Percentiles rank a stretch among this genome's conserved stretches.
These are phyloP conservation scores for Pseudonaja textilis DNA, from an alignment of 2,113 vertebrate genomes.

Conservation along the genomic window DNA sequence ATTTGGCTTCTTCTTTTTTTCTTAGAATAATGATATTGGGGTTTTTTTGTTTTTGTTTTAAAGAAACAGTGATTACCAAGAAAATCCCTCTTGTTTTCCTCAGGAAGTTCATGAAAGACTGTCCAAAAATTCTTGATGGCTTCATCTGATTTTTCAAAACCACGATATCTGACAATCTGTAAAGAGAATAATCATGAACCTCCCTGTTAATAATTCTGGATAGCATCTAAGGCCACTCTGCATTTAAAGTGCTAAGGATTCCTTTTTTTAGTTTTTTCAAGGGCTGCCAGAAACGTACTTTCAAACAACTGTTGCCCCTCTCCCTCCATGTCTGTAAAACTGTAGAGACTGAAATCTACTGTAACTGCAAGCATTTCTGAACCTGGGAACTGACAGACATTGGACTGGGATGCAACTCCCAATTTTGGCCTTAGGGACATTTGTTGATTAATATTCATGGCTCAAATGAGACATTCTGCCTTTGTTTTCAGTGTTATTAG, in stretches of 20 bases:
- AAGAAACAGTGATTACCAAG: slow-evolving; percentile 53
- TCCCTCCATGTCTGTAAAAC: neutral
- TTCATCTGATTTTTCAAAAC: slow-evolving; percentile 36
- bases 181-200: slow-evolving; percentile 45
- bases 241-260: neutral
- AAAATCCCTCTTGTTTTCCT: slow-evolving; percentile 68
- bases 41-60: neutral
- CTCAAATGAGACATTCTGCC: neutral
- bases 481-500: neutral
- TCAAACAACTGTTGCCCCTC: neutral
- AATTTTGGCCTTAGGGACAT: neutral
- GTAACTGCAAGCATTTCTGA: neutral
- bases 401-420: neutral
- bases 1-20: neutral
- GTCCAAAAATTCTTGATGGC: slow-evolving; percentile 69
- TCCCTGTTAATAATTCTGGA: slow-evolving; percentile 23
- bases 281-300: neutral
- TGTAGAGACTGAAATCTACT: neutral
- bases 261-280: neutral
- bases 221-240: neutral
- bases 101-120: slow-evolving; percentile 62
- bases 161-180: neutral
- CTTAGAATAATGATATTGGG: neutral
- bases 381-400: neutral
- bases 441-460: neutral